These are phyloP conservation scores for Pardosa pseudoannulata DNA, from an alignment of 2,888 invertebrate species.

Conservation along the genomic window DNA sequence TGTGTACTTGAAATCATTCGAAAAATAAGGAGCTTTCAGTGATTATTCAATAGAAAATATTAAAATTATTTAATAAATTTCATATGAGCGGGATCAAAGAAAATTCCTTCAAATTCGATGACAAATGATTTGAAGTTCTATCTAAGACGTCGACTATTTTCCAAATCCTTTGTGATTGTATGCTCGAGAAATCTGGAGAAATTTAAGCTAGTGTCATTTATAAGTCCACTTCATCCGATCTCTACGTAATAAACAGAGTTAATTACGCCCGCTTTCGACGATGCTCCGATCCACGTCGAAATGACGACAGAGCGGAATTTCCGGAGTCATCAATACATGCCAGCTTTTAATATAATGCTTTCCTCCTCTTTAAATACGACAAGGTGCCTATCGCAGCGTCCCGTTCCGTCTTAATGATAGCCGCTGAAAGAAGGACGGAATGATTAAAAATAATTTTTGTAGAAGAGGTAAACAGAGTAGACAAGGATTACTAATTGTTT, in stretches of 20 bases:
- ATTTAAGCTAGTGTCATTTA: background rate
- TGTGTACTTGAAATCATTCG: too few relatives aligned
- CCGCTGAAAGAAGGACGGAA: background rate
- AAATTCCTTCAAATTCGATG: too few relatives aligned
- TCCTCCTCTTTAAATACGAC: background rate
- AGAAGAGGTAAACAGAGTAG: conserved; percentile 1
- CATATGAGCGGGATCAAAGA: too few relatives aligned
- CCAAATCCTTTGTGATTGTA: background rate
- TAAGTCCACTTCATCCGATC: conserved; percentile 23
- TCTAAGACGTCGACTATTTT: too few relatives aligned
- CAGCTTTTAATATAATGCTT: conserved; percentile 43
- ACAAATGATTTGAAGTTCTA: too few relatives aligned
- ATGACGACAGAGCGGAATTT: conserved; percentile 36
- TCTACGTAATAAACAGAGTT: conserved; percentile 37
- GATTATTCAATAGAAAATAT: too few relatives aligned
- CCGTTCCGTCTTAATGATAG: background rate
- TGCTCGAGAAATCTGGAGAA: background rate
- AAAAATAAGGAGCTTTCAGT: too few relatives aligned
- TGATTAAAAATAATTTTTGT: background rate
- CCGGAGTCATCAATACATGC: conserved; percentile 40
- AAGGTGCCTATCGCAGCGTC: background rate
- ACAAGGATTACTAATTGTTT: background rate
- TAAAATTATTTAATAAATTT: too few relatives aligned
- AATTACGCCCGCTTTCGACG: conserved; percentile 32
- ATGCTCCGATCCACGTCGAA: conserved; percentile 4